phyloP scores from a whole-genome alignment of 2,888 invertebrate species.

The Callyntrura sp. region DNA sequence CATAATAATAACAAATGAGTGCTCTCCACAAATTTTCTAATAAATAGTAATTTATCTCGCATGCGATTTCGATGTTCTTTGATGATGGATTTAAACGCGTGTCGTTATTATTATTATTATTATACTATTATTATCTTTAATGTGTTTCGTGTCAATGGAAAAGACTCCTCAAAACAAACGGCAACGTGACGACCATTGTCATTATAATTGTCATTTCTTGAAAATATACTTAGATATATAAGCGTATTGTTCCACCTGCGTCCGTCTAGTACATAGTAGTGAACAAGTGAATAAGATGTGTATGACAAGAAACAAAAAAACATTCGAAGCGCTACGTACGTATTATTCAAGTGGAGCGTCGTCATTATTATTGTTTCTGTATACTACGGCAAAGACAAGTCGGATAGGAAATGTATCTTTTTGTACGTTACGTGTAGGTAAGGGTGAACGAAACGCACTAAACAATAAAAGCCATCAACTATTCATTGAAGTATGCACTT shows the following conservation, averaged over 20 bases:
- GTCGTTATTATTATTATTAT: neutral
- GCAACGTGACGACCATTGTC: constrained; percentile 51
- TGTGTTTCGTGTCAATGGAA: constrained; percentile 31
- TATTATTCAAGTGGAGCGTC: constrained; percentile 55
- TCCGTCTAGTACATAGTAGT: no score
- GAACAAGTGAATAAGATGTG: neutral
- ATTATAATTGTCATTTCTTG: constrained; percentile 39
- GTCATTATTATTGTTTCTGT: neutral
- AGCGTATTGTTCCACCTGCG: no score
- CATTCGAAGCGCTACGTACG: no score
- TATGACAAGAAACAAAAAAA: constrained; percentile 30
- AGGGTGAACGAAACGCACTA: neutral
- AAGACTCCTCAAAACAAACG: constrained; percentile 18
- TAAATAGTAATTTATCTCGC: constrained; percentile 26
- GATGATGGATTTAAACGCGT: no score
- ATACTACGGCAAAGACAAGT: neutral
- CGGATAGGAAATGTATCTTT: no score
- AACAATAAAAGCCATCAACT: constrained; percentile 30
- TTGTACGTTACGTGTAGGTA: neutral
- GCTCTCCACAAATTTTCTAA: constrained; percentile 64
- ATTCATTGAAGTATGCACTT: neutral
- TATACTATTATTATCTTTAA: neutral
- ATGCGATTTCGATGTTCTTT: neutral
- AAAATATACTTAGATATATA: constrained; percentile 34
- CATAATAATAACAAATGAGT: constrained; percentile 63